Evolutionary conservation across 2,888 invertebrate species (phyloP), one percentile per base, ranked within the genome.

Genomic region (Lymantria dispar): DNA sequence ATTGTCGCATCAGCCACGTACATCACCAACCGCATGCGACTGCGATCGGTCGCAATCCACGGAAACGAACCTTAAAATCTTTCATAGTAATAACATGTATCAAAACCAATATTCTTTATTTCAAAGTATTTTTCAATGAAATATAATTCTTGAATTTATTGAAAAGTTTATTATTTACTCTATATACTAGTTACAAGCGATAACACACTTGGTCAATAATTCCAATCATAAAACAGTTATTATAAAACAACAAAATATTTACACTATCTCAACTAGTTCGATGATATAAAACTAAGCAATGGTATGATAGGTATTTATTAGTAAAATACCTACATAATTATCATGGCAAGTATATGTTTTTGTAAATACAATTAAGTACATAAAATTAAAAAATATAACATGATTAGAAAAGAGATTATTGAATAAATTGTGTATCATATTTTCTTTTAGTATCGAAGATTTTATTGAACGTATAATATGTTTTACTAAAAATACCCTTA

Each of bases 201-300:
- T 12, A 22, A 45, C 42, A 14, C 46, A 44, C 48, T 47, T 22
- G 52, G 40, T 8, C n/a, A 36, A 45, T 48, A 53, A 22, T 40
- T 40, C 40, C 50, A 42, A 22, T 56, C 40, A 43, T 49, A 52
- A 50, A 59, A 49, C 55, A 52, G 61, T 60, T 53, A 67, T 61
- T 57, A 67, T 65, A 3, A 67, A 65, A 65, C 68, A 65, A 67
- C 64, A 68, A 65, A 58, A 48, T 65, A 67, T 68, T 59, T 68
- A 67, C 66, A 67, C 39, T 31, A 51, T 9, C 50, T 49, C 51
- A 52, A 31, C 40, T 54, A 64, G 47, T 56, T 62, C 49, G 57
- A 52, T 59, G 62, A 48, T 56, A 57, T 60, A 65, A 41, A 68
- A 48, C 53, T 68, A 62, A 49, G 44, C 52, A 67, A 68, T 65